These are phyloP conservation scores for Drosophila albomicans DNA, from an alignment of 1,140 invertebrate genomes.

Conservation along the genomic window DNA sequence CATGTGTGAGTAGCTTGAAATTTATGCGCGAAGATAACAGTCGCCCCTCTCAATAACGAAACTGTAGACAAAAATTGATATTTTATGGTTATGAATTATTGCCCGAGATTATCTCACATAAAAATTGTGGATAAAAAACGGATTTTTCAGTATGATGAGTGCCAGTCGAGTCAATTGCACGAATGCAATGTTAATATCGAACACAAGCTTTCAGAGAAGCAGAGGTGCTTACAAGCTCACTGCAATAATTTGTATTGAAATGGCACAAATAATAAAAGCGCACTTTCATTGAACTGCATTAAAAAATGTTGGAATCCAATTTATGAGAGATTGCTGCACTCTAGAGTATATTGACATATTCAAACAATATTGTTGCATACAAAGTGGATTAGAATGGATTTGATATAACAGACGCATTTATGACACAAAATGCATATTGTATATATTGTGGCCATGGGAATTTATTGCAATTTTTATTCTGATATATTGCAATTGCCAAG, in stretches of 20 bases:
- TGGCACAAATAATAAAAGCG: slow-evolving; percentile 5
- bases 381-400: slow-evolving; percentile 58
- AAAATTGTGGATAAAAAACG: slow-evolving; percentile 48
- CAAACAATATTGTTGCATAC: slow-evolving; percentile 60
- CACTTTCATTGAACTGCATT: slow-evolving; percentile 40
- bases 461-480: background rate
- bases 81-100: slow-evolving; percentile 83
- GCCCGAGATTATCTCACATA: slow-evolving; percentile 68
- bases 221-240: slow-evolving; percentile 21
- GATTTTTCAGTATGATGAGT: slow-evolving; percentile 10
- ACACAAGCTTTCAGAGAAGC: slow-evolving; percentile 29
- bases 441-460: slow-evolving; percentile 20
- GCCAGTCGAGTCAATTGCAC: slow-evolving; percentile 22
- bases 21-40: slow-evolving; percentile 68
- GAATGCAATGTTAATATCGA: slow-evolving; percentile 16
- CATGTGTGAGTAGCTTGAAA: slow-evolving; percentile 54
- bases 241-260: slow-evolving; percentile 7
- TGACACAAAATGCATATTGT: slow-evolving; percentile 37
- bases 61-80: slow-evolving; percentile 78
- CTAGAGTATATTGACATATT: slow-evolving; percentile 28
- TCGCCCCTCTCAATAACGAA: slow-evolving; percentile 32
- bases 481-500: slow-evolving; percentile 7
- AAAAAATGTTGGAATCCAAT: slow-evolving; percentile 49
- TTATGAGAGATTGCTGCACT: background rate
- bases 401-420: slow-evolving; percentile 28